These are phyloP conservation scores for Alligator mississippiensis DNA, from an alignment of 2,113 vertebrate genomes.

Conservation along the genomic window DNA sequence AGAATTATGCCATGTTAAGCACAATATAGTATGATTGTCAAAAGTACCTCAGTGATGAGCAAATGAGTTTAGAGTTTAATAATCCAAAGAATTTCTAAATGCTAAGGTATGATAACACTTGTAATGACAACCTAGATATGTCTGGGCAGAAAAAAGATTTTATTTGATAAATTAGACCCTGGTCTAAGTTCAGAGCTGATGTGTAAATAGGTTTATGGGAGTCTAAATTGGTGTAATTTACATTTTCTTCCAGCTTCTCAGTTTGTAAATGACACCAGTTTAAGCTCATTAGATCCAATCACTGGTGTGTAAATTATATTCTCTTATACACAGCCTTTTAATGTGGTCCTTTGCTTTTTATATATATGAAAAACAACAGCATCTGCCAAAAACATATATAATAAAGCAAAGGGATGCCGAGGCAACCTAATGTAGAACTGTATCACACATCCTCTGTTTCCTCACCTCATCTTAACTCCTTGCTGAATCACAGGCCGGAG, in stretches of 20 bases:
- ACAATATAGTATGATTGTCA: not conserved
- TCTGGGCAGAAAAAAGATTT: slow-evolving; percentile 9
- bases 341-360: slow-evolving; percentile 2
- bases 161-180: slow-evolving; percentile 29
- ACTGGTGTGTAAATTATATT: slow-evolving; percentile 20
- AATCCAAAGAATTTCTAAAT: slow-evolving; percentile 1
- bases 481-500: not conserved
- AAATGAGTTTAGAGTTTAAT: not conserved
- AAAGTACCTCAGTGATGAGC: not conserved
- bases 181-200: slow-evolving; percentile 5
- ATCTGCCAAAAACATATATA: not conserved
- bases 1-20: not conserved
- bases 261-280: slow-evolving; percentile 33
- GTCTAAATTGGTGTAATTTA: slow-evolving; percentile 20
- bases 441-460: not conserved
- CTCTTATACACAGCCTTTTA: not conserved
- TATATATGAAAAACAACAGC: not conserved
- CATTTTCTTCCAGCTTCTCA: slow-evolving; percentile 23
- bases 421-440: not conserved
- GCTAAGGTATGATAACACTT: not conserved
- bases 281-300: slow-evolving; percentile 19
- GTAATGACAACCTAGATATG: not conserved
- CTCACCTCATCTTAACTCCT: not conserved
- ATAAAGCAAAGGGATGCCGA: not conserved
- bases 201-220: slow-evolving; percentile 13